A percentile compares a stretch with the other conserved stretches of the same genome.
Conservation (phyloP, 2,797 vertebrate genomes). For the Diplodus puntazzo region DNA sequence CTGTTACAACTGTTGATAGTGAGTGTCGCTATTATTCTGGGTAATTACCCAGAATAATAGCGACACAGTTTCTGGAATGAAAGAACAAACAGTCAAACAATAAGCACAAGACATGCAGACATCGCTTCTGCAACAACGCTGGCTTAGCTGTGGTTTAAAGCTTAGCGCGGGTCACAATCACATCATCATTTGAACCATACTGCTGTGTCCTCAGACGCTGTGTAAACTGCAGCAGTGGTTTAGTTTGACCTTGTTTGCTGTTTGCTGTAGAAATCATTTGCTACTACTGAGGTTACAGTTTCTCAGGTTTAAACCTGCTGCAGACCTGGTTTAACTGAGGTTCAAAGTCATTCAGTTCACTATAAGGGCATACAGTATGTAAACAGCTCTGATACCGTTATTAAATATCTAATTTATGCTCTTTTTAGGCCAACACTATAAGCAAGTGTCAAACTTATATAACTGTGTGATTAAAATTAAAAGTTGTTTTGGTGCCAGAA, state of each 20-base stretch:
- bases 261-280: no score
- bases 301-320: neutral
- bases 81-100: neutral
- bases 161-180: neutral
- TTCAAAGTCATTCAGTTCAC: neutral
- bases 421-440: neutral
- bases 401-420: neutral
- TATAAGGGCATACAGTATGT: neutral
- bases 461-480: constrained; percentile 12
- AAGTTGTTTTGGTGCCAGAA: constrained; percentile 5
- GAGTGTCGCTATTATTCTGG: neutral
- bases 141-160: neutral
- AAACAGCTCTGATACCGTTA: neutral
- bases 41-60: constrained; percentile 1
- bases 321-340: neutral
- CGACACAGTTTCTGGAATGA: neutral
- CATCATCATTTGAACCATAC: neutral
- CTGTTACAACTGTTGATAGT: neutral
- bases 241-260: no score
- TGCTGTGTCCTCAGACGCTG: neutral
- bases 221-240: neutral
- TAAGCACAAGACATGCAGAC: neutral
- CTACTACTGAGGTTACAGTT: no score
- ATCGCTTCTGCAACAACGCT: neutral
- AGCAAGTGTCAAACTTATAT: neutral